Evolutionary conservation across 2,113 vertebrate species (phyloP).

Genomic region (Ploceus nigricollis): DNA sequence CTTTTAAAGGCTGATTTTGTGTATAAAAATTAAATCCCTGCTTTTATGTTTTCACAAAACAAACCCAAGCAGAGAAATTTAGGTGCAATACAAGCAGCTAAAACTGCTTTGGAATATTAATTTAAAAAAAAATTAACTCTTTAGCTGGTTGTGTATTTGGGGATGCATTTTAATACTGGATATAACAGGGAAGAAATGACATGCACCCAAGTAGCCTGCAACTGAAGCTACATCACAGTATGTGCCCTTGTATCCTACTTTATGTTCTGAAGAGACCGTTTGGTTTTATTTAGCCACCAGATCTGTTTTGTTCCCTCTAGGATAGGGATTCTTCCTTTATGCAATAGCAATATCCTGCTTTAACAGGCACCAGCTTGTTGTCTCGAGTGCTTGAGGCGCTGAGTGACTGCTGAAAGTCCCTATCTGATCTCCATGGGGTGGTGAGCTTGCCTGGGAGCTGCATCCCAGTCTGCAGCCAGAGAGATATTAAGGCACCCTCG

Average conservation of each 20-base stretch:
- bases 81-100: background rate
- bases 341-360: background rate
- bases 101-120: background rate
- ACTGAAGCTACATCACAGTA: background rate
- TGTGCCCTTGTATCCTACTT: background rate
- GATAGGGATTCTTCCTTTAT: slow-evolving; percentile 10
- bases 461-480: background rate
- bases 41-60: background rate
- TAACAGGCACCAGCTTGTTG: slow-evolving; percentile 7
- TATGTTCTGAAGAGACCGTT: background rate
- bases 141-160: background rate
- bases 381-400: background rate
- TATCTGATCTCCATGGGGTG: background rate
- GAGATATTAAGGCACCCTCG: background rate
- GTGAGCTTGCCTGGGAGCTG: background rate
- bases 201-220: background rate
- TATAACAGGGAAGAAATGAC: background rate
- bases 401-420: background rate
- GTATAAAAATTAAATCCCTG: background rate
- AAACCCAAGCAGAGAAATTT: background rate
- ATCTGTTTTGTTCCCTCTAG: background rate
- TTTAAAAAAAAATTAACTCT: background rate
- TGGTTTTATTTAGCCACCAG: background rate
- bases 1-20: background rate
- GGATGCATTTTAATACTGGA: background rate